Percentiles rank a stretch among this genome's conserved stretches.
These are phyloP conservation scores for Myrmecophaga tridactyla DNA, from an alignment of 2,113 vertebrate species.

Conservation along the genomic window DNA sequence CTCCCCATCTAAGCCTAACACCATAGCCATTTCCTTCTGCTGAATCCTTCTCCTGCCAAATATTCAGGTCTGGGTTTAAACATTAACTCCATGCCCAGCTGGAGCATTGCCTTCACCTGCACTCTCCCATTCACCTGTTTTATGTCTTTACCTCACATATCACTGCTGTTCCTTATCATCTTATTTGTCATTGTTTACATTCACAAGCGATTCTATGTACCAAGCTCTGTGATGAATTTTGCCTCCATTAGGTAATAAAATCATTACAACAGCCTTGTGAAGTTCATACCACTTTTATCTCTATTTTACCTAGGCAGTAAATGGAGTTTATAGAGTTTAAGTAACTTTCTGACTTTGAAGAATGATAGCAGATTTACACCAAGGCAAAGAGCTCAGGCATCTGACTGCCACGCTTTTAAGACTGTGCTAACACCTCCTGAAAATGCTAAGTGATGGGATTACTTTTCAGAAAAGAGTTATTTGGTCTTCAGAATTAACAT, in stretches of 20 bases:
- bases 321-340: neutral
- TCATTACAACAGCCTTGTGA: neutral
- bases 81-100: no score
- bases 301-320: neutral
- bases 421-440: neutral
- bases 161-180: neutral
- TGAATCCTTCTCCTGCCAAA: no score
- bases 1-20: neutral
- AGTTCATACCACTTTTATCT: neutral
- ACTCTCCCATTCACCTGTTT: neutral
- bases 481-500: neutral
- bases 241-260: neutral
- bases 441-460: neutral
- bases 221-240: neutral
- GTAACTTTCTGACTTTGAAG: neutral
- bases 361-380: neutral
- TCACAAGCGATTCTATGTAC: neutral
- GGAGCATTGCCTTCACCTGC: neutral
- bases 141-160: neutral
- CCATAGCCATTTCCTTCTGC: neutral
- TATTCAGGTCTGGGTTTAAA: no score
- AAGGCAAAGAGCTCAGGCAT: neutral
- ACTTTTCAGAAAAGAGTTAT: neutral
- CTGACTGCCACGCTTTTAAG: neutral
- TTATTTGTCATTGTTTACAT: neutral